A percentile compares a stretch with the other conserved stretches of the same genome.
phyloP scores from a whole-genome alignment of 2,888 invertebrate genomes.

The Microchrysa polita region DNA sequence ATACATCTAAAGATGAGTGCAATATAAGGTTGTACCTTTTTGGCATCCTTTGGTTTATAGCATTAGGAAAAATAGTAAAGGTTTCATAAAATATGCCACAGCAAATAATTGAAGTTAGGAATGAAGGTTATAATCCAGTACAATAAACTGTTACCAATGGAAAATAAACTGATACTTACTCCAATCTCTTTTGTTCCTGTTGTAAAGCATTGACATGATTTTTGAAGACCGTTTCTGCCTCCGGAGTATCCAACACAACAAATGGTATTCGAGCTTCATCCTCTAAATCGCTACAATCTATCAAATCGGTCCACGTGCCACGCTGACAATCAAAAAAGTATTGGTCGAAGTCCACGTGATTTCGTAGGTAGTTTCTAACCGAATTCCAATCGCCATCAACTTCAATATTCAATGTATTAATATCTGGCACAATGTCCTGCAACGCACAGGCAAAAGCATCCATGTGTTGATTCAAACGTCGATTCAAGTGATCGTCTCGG shows the following conservation, averaged over 20 bases:
- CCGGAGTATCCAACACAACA: constrained; percentile 88
- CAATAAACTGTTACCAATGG: no score
- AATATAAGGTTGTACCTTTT: constrained; percentile 64
- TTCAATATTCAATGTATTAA: constrained; percentile 70
- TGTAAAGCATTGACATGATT: constrained; percentile 91
- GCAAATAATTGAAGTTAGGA: no score
- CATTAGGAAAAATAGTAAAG: not conserved
- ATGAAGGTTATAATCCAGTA: no score
- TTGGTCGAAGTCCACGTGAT: constrained; percentile 92
- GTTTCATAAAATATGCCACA: no score
- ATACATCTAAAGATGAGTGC: not conserved
- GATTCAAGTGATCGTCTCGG: constrained; percentile 81
- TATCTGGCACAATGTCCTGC: constrained; percentile 81
- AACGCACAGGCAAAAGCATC: constrained; percentile 80
- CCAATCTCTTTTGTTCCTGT: constrained; percentile 89
- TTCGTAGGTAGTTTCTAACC: constrained; percentile 84
- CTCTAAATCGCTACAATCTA: constrained; percentile 70
- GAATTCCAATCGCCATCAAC: constrained; percentile 84
- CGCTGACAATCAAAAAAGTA: constrained; percentile 90
- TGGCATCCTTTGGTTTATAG: constrained; percentile 64
- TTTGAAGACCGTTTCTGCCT: constrained; percentile 92
- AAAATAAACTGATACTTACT: constrained; percentile 72
- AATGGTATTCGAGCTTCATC: constrained; percentile 86
- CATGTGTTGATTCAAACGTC: constrained; percentile 80
- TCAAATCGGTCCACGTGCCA: constrained; percentile 79